Evolutionary conservation across 1,140 invertebrate species (phyloP), one percentile per base, ranked within the genome.

Genomic region (Batillaria attramentaria): DNA sequence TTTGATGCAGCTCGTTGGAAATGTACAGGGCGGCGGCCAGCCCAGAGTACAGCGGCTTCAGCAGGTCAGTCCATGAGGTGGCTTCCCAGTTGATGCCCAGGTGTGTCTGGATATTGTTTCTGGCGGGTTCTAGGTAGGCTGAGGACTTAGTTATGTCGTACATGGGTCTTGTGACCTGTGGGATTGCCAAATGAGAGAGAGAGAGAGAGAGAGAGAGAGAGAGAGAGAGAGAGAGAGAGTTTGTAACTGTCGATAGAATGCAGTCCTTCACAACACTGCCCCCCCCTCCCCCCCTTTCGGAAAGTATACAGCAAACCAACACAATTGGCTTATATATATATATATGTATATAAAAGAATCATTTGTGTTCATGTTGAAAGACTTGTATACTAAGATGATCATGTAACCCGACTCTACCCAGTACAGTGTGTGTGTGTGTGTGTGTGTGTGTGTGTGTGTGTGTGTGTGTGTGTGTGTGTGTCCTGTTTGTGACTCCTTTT

Each of bases 1-100:
- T n/a, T n/a, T n/a, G 20, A n/a, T n/a, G 35, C 35, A 42, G 16
- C 20, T 37, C n/a, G 39, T 28, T 13, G 31, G 3, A 37, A 3
- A 72, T 42, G 69, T 18, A 72, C 69, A 72, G 69, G 20, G 69
- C 69, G 5, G 69, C 69, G 8, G 37, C 69, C 69, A 72, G 69
- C 10, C 69, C 69, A n/a, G 69, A 41, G 31, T 43, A 72, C 31
- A 72, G 39, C 20, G 41, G 69, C 16, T 72, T 72, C 41, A 37
- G 3, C 57, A 62, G 41, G 8, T n/a, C 43, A 31, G 24, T 31
- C 41, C 70, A 33, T 8, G 3, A 3, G 8, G 65, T 68, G n/a
- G 4, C 1, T 20, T 68, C 3, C 65, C 65, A 68, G 28, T 68
- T 3, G 31, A 68, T 68, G 8, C 0, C 10, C 65, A 68, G 65